Conservation (phyloP, 2,113 vertebrate genomes). For the Dryoscopus gambensis region DNA sequence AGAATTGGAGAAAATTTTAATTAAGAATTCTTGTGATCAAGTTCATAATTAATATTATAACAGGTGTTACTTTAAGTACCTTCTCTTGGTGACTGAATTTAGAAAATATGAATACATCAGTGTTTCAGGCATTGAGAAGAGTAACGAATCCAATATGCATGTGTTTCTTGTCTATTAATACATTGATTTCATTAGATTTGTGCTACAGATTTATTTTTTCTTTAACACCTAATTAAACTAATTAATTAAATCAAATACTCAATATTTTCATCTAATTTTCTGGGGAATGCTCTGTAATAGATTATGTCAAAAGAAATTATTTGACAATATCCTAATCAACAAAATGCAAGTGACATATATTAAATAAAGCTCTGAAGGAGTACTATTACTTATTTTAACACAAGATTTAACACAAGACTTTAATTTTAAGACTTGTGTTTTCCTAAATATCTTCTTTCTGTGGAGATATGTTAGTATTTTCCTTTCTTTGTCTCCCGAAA, state of each 20-base stretch:
- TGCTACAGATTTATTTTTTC: background rate
- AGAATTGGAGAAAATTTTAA: background rate
- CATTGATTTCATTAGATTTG: background rate
- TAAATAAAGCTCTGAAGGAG: background rate
- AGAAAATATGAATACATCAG: background rate
- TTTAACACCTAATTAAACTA: background rate
- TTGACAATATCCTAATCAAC: background rate
- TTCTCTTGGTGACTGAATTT: background rate
- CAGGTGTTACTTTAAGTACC: background rate
- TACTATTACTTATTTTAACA: background rate
- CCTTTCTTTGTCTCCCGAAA: background rate
- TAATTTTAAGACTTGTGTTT: background rate
- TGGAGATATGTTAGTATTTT: background rate
- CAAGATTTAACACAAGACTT: no score
- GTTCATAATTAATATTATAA: background rate
- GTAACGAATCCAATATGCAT: background rate
- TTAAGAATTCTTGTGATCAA: background rate
- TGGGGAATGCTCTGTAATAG: background rate
- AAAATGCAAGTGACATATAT: background rate
- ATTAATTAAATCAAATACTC: background rate
- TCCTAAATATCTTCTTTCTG: background rate
- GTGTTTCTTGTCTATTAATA: background rate
- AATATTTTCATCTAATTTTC: background rate
- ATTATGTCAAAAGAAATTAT: background rate
- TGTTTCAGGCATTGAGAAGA: background rate